Evolutionary conservation across 2,888 invertebrate genomes (phyloP).

Genomic region (Eristalis intricaria): DNA sequence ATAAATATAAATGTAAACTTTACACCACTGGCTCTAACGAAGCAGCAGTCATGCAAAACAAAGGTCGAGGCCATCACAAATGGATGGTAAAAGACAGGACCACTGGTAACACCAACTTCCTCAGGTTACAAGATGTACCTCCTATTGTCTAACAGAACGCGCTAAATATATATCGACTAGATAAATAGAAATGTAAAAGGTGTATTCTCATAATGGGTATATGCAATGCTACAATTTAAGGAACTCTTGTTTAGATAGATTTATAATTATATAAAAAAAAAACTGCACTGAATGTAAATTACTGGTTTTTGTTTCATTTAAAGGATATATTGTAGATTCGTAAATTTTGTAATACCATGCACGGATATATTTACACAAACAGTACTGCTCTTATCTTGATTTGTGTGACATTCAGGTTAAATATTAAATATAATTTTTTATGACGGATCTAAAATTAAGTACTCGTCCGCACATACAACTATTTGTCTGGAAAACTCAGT

Average conservation of each 20-base stretch:
- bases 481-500: too few species aligned
- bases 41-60: slow-evolving; percentile 76
- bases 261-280: neutral
- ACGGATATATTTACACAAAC: slow-evolving; percentile 1
- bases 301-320: slow-evolving; percentile 9
- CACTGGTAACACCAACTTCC: slow-evolving; percentile 75
- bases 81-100: slow-evolving; percentile 77
- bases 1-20: slow-evolving; percentile 96
- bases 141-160: slow-evolving; percentile 6
- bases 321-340: neutral
- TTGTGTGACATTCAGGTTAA: too few species aligned
- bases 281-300: slow-evolving; percentile 21
- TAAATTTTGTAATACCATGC: neutral
- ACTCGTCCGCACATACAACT: too few species aligned
- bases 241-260: neutral
- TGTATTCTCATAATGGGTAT: slow-evolving; percentile 10
- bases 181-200: neutral
- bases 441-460: too few species aligned
- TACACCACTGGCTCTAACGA: slow-evolving; percentile 74
- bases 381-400: neutral
- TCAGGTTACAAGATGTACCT: slow-evolving; percentile 75
- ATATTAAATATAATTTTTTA: too few species aligned
- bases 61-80: slow-evolving; percentile 80
- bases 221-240: slow-evolving; percentile 18
- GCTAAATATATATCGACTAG: neutral